These are phyloP conservation scores for Mormyrus lacerda DNA, from an alignment of 2,113 vertebrate species.

Conservation along the genomic window DNA sequence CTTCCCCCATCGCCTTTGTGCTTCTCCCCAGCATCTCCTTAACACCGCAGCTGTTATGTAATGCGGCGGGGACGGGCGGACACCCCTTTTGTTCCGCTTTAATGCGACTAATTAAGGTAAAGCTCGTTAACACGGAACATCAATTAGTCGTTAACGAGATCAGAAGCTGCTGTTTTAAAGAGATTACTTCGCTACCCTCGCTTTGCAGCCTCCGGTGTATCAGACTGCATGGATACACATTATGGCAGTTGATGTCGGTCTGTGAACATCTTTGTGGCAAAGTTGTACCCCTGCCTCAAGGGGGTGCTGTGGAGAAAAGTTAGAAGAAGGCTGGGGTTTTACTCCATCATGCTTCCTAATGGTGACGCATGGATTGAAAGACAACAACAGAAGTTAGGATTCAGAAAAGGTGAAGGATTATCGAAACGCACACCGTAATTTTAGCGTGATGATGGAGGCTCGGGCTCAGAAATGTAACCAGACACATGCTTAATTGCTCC, in stretches of 20 bases:
- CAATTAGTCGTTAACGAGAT: slow-evolving; percentile 68
- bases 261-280: slow-evolving; percentile 12
- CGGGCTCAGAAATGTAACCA: neutral
- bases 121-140: slow-evolving; percentile 65
- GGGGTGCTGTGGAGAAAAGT: neutral
- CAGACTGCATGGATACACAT: slow-evolving; percentile 41
- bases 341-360: slow-evolving; percentile 37
- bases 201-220: slow-evolving; percentile 36
- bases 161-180: slow-evolving; percentile 63
- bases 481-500: slow-evolving; percentile 2
- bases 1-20: slow-evolving; percentile 33
- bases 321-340: slow-evolving; percentile 32
- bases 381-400: slow-evolving; percentile 61
- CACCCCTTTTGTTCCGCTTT: slow-evolving; percentile 48
- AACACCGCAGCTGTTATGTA: slow-evolving; percentile 24
- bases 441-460: neutral
- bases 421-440: slow-evolving; percentile 38
- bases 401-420: slow-evolving; percentile 53
- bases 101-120: slow-evolving; percentile 68
- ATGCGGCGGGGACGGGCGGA: neutral
- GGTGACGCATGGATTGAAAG: slow-evolving; percentile 54
- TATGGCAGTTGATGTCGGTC: slow-evolving; percentile 40
- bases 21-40: slow-evolving; percentile 34
- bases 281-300: slow-evolving; percentile 24
- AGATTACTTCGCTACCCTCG: slow-evolving; percentile 50